Conservation (phyloP, 2,797 vertebrate species). For the Lepidocolaptes lacrymiger region DNA sequence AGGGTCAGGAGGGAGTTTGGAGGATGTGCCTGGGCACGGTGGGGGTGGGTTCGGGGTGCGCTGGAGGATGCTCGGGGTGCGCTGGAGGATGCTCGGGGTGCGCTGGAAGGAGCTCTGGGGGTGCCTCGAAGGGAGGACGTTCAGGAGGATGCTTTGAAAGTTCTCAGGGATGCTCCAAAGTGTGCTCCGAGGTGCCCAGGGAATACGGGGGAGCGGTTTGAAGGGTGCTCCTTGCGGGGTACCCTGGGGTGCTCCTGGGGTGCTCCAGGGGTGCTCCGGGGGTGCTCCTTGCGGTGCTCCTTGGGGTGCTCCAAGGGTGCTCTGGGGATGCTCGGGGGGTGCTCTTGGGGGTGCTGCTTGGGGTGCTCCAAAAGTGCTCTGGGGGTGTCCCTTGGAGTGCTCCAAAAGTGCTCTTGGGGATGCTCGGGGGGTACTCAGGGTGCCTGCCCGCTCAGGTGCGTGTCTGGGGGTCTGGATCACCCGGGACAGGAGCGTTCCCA, state of each 20-base stretch:
- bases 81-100: background rate
- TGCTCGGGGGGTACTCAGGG: background rate
- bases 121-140: background rate
- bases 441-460: background rate
- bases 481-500: background rate
- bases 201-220: background rate
- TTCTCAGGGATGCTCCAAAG: background rate
- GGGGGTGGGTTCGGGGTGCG: background rate
- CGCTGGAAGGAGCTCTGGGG: background rate
- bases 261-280: too few relatives aligned
- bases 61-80: background rate
- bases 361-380: background rate
- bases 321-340: too few relatives aligned
- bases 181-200: background rate
- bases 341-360: background rate
- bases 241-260: too few relatives aligned
- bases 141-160: background rate
- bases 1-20: too few relatives aligned
- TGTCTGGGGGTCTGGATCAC: background rate
- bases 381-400: background rate
- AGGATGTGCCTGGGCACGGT: rapidly evolving
- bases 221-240: too few relatives aligned
- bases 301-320: too few relatives aligned
- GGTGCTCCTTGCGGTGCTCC: too few relatives aligned
- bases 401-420: rapidly evolving